A percentile compares a stretch with the other conserved stretches of the same genome.
Conservation (phyloP, 2,113 vertebrate genomes). For the Callocephalon fimbriatum region DNA sequence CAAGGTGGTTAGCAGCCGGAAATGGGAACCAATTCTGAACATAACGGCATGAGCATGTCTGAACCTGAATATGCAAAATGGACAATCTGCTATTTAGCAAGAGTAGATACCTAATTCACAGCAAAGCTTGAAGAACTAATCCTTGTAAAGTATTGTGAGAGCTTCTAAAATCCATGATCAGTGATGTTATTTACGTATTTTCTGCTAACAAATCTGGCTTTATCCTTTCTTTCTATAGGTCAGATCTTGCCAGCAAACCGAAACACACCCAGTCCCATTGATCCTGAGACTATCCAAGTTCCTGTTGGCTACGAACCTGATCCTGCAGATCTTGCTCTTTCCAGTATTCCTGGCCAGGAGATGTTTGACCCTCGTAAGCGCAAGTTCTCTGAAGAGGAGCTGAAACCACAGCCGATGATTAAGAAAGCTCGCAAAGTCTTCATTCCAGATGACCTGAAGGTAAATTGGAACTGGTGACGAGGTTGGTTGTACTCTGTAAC, state of each 20-base stretch:
- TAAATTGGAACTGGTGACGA: constrained; percentile 85
- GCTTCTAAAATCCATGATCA: not conserved
- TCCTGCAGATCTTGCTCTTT: constrained; percentile 94
- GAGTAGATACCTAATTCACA: not conserved
- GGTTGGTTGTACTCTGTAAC: not conserved
- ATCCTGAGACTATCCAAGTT: constrained; percentile 96
- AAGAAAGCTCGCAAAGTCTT: constrained; percentile 98
- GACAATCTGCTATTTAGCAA: not conserved
- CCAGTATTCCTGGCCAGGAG: constrained; percentile 97
- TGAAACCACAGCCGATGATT: constrained; percentile 98
- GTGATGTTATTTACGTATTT: not conserved
- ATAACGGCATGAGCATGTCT: not conserved
- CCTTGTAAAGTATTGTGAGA: not conserved
- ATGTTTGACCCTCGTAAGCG: constrained; percentile 96
- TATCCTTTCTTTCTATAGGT: constrained; percentile 63
- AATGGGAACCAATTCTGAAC: not conserved
- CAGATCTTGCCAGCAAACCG: constrained; percentile 84
- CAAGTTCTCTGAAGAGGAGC: constrained; percentile 95
- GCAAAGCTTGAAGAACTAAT: not conserved
- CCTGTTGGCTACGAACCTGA: constrained; percentile 91
- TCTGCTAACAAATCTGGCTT: not conserved
- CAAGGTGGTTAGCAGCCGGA: not conserved
- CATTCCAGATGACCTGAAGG: constrained; percentile 97
- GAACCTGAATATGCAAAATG: not conserved
- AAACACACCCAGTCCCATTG: constrained; percentile 94